Evolutionary conservation across 64 coral and sea anemone species (phyloP).

Genomic region (Montipora efflorescens): DNA sequence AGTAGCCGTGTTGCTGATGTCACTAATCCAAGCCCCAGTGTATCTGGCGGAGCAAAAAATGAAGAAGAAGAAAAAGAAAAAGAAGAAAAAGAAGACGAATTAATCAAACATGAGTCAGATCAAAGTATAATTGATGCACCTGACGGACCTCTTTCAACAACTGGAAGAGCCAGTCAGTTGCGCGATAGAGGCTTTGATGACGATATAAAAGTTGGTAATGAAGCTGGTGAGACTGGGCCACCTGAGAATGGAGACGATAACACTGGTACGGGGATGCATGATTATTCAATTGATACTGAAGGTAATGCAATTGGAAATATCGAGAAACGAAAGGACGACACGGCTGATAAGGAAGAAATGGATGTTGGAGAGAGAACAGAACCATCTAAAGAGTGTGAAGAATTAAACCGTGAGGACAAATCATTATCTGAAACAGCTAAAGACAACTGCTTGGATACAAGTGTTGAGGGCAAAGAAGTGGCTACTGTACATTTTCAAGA

Average conservation of each 20-base stretch:
- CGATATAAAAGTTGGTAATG: not conserved
- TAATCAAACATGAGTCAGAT: not conserved
- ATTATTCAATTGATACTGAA: not conserved
- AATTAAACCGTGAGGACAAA: not conserved
- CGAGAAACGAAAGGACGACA: not conserved
- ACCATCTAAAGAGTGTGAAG: not conserved
- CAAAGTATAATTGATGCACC: not conserved
- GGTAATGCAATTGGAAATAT: not conserved
- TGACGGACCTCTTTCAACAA: not conserved
- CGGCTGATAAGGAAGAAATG: not conserved
- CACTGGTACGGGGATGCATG: not conserved
- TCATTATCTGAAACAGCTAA: not conserved
- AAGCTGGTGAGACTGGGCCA: not conserved
- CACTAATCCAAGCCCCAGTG: not conserved
- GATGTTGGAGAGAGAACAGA: not conserved
- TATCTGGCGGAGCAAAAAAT: not conserved
- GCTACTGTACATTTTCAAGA: not conserved
- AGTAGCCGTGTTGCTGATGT: not conserved
- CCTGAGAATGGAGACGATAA: not conserved
- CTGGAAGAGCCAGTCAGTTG: not conserved
- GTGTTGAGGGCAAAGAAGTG: too few species aligned
- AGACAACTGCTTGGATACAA: not conserved
- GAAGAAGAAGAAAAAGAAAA: not conserved
- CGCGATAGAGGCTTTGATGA: not conserved
- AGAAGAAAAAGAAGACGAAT: not conserved